Evolutionary conservation across 1,140 invertebrate genomes (phyloP).

Genomic region (Manduca sexta): DNA sequence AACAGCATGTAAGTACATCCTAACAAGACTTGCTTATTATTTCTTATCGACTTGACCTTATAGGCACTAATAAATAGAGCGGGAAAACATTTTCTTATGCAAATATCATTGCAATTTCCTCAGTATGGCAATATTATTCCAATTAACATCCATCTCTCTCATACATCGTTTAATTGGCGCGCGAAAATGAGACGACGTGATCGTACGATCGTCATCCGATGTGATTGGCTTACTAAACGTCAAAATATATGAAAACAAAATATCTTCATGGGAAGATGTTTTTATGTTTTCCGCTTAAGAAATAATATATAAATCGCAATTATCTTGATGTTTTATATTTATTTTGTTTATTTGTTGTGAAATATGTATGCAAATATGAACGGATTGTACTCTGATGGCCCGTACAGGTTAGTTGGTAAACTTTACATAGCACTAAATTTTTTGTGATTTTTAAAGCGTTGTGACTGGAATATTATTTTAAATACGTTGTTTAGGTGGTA

Average conservation of each 20-base stretch:
- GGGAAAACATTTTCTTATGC: slow-evolving; percentile 25
- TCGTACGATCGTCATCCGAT: slow-evolving; percentile 60
- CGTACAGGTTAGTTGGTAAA: slow-evolving; percentile 53
- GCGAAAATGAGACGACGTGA: slow-evolving; percentile 31
- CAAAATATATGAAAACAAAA: slow-evolving; percentile 55
- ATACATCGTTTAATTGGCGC: slow-evolving; percentile 4
- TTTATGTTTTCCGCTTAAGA: slow-evolving; percentile 18
- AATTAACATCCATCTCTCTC: slow-evolving; percentile 27
- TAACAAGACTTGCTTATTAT: too few relatives aligned
- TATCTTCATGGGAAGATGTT: slow-evolving; percentile 2
- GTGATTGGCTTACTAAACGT: slow-evolving; percentile 42
- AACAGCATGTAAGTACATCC: too few relatives aligned
- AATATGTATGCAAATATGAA: slow-evolving; percentile 60
- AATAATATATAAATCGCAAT: slow-evolving; percentile 27
- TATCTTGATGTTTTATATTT: slow-evolving; percentile 16
- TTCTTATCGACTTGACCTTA: too few relatives aligned
- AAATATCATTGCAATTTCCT: slow-evolving; percentile 26
- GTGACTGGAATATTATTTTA: too few relatives aligned
- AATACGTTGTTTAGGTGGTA: too few relatives aligned
- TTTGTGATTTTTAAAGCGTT: not conserved
- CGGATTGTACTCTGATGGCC: slow-evolving; percentile 52
- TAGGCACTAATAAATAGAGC: slow-evolving; percentile 5
- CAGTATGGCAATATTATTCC: slow-evolving; percentile 28
- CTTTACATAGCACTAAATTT: not conserved
- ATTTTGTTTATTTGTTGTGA: slow-evolving; percentile 12